phyloP scores from a whole-genome alignment of 2,113 vertebrate genomes.

The Synchiropus splendidus region DNA sequence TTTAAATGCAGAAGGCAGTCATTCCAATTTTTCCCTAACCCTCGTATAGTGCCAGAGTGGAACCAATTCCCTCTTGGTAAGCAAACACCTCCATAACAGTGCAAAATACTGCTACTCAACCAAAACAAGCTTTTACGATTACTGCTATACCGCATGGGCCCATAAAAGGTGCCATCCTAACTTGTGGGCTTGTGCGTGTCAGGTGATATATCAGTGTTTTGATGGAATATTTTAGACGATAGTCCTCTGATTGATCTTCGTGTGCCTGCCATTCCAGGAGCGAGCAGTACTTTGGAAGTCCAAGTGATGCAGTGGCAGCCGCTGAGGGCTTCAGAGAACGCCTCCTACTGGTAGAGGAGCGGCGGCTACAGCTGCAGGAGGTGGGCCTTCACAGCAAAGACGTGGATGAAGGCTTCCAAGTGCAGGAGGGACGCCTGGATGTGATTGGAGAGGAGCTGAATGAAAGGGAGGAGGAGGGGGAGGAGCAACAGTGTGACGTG shows the following conservation, averaged over 20 bases:
- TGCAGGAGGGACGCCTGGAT: constrained; percentile 54
- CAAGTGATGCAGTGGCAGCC: constrained; percentile 83
- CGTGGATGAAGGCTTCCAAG: constrained; percentile 9
- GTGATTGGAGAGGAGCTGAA: constrained; percentile 60
- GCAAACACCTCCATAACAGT: too few relatives aligned
- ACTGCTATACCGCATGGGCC: too few relatives aligned
- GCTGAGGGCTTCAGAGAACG: constrained; percentile 88
- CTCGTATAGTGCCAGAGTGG: too few relatives aligned
- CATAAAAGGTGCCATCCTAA: too few relatives aligned
- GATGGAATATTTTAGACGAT: too few relatives aligned
- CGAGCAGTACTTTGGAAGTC: constrained; percentile 92
- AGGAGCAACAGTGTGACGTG: constrained; percentile 2
- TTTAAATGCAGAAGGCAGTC: too few relatives aligned
- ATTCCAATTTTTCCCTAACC: too few relatives aligned
- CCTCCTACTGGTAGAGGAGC: constrained; percentile 87
- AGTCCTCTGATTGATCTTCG: not conserved
- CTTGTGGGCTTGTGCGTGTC: too few relatives aligned
- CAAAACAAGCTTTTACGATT: too few relatives aligned
- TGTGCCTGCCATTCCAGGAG: constrained; percentile 57
- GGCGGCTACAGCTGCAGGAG: constrained; percentile 69
- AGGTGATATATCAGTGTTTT: too few relatives aligned
- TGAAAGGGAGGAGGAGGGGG: constrained; percentile 62
- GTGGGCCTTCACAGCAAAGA: constrained; percentile 11
- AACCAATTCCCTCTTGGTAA: too few relatives aligned
- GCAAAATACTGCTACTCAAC: too few relatives aligned